phyloP scores from a whole-genome alignment of 2,113 vertebrate species.

The Bettongia penicillata region DNA sequence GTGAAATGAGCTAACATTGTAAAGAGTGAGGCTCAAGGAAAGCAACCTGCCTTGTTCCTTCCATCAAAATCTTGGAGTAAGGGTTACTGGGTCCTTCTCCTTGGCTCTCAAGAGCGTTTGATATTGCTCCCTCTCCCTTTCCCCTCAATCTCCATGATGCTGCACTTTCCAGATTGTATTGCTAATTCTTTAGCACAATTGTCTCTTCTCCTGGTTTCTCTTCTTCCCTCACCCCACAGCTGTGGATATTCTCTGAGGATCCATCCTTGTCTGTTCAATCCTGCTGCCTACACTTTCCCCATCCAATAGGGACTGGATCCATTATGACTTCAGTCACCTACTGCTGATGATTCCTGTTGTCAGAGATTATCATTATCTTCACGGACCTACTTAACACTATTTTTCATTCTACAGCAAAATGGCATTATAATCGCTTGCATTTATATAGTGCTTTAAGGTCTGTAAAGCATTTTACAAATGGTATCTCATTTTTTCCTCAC shows the following conservation, averaged over 20 bases:
- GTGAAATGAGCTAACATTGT: constrained; percentile 46
- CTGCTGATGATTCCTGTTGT: not conserved
- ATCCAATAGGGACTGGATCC: not conserved
- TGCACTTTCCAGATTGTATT: constrained; percentile 3
- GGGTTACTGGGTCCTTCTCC: not conserved
- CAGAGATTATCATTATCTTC: not conserved
- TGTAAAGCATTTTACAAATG: not conserved
- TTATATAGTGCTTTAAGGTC: not conserved
- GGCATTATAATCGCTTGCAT: not conserved
- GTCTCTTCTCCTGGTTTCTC: not conserved
- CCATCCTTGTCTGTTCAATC: not conserved
- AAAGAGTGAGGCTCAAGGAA: constrained; percentile 53
- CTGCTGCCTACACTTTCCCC: not conserved
- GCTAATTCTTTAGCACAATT: not conserved
- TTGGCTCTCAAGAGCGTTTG: constrained; percentile 2
- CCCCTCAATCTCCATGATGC: not conserved
- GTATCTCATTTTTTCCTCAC: not conserved
- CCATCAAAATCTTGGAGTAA: constrained; percentile 39
- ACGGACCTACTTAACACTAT: not conserved
- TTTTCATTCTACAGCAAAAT: not conserved
- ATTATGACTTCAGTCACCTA: not conserved
- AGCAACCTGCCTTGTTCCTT: constrained; percentile 47
- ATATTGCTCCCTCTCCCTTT: constrained; percentile 22
- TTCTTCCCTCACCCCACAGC: not conserved
- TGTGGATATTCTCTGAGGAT: not conserved